phyloP scores from a whole-genome alignment of 2,113 vertebrate genomes.

The Megatriorchis doriae region DNA sequence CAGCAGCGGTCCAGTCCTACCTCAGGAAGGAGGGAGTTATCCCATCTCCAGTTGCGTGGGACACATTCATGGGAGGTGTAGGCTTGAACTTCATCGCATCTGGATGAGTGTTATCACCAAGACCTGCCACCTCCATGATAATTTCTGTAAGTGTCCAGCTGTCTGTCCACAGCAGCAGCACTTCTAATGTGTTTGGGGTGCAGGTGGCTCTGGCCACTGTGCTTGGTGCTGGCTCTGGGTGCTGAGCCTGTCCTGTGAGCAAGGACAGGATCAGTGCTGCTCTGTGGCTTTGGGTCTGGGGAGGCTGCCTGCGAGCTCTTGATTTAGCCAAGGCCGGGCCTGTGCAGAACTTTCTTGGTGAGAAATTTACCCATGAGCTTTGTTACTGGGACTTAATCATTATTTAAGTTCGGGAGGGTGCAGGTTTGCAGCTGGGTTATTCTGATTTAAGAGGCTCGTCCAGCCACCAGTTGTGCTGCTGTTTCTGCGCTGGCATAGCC shows the following conservation, averaged over 20 bases:
- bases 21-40: background rate
- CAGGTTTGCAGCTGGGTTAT: background rate
- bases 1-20: background rate
- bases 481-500: background rate
- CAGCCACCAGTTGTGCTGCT: accelerated
- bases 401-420: background rate
- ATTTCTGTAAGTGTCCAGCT: background rate
- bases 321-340: accelerated
- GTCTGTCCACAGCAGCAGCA: background rate
- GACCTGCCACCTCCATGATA: background rate
- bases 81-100: background rate
- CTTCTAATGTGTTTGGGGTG: accelerated
- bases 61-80: no score
- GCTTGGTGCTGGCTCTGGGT: background rate
- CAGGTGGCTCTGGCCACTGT: background rate
- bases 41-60: background rate
- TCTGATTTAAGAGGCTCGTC: background rate
- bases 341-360: background rate
- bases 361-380: no score
- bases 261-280: background rate
- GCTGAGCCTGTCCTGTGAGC: background rate
- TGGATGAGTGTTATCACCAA: background rate
- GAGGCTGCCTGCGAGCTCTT: background rate
- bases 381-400: background rate
- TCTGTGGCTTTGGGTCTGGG: no score